Evolutionary conservation across 2,797 vertebrate genomes (phyloP), one percentile per base, ranked within the genome.

Genomic region (Chanos chanos): DNA sequence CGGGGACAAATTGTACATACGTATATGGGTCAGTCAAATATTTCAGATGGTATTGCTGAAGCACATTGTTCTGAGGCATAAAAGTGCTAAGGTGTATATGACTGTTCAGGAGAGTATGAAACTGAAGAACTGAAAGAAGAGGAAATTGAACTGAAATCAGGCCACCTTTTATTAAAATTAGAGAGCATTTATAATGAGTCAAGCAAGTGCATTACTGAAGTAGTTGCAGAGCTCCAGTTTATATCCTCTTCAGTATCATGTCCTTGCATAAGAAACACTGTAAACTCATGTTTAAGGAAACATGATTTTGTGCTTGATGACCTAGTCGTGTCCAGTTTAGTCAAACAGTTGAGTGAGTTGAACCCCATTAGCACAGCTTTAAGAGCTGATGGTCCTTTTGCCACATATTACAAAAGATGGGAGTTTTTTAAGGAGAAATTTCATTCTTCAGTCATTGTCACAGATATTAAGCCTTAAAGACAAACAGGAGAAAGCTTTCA

Each of bases 281-380:
- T 59, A 2, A 28, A 47, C 7, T 39, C 24, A 4, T 44, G 30
- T 30, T 21, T 70, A 22, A 70, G 15, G 10, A 66, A 9, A 24
- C 58, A 66, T 49, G 19, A 36, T 18, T 53, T 65, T 67, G 44
- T 56, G 6, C 16, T 72, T 44, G 67, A 71, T 41, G 1, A 51
- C 40, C 8, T 41, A 3, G 2, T 75, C 3, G n/a, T 70, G n/a
- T 68, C 52, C 1, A 53, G 75, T 62, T 66, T 72, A 6, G 56
- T 72, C 1, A 68, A 67, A 61, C 12, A 15, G 25, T 1, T 72
- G 1, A 28, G 18, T 41, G 52, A 50, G 47, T 2, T 53, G 53
- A 37, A 73, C 57, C 58, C 74, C 3, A 44, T 71, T 49, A 73
- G 61, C 27, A 15, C 53, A 30, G 41, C 65, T 16, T 74, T 77